Evolutionary conservation across 2,113 vertebrate species (phyloP).

Genomic region (Apodemus speciosus): DNA sequence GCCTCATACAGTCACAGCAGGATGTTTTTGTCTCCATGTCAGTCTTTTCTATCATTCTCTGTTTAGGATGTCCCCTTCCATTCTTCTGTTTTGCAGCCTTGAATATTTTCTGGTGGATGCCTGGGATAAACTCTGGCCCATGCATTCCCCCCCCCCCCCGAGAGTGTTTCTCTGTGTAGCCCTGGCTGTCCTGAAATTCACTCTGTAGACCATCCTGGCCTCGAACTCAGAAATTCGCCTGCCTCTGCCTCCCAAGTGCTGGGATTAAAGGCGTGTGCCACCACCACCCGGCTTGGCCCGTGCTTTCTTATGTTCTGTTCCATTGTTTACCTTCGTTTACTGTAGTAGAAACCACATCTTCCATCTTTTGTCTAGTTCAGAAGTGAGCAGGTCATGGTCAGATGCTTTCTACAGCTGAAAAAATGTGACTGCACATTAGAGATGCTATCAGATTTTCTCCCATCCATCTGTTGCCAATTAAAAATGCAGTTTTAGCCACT

Average conservation of each 20-base stretch:
- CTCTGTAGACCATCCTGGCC: too few species aligned
- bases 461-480: not conserved
- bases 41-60: not conserved
- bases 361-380: not conserved
- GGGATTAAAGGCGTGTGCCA: too few species aligned
- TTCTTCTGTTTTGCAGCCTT: not conserved
- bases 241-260: too few species aligned
- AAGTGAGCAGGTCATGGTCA: not conserved
- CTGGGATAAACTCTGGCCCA: not conserved
- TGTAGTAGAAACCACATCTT: not conserved
- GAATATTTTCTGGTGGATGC: slow-evolving; percentile 20
- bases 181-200: too few species aligned
- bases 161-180: too few species aligned
- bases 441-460: not conserved
- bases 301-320: not conserved
- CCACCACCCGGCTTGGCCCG: too few species aligned
- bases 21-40: not conserved
- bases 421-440: not conserved
- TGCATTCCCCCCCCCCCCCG: too few species aligned
- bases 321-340: not conserved
- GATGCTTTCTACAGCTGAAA: not conserved
- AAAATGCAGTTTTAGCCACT: not conserved
- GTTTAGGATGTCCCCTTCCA: not conserved
- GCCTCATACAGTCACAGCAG: not conserved
- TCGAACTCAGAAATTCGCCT: too few species aligned